Evolutionary conservation across 1,140 invertebrate genomes (phyloP).

Genomic region (Galleria mellonella): DNA sequence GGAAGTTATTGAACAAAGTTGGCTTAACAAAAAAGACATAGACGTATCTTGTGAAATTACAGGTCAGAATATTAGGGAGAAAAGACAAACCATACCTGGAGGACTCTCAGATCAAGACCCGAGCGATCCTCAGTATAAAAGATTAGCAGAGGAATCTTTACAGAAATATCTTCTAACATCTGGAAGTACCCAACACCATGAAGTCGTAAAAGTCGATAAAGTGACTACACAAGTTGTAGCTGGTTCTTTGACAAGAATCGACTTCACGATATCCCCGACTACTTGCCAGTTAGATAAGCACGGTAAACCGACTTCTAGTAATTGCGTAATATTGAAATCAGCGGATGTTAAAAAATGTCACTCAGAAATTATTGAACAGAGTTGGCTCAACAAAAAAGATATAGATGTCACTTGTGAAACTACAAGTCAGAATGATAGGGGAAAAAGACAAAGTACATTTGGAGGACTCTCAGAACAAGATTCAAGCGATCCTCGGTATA

Average conservation of each 20-base stretch:
- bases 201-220: slow-evolving; percentile 23
- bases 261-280: slow-evolving; percentile 9
- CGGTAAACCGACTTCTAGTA: too few species aligned
- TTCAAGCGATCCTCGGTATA: slow-evolving; percentile 17
- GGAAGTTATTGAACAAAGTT: too few species aligned
- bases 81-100: slow-evolving; percentile 6
- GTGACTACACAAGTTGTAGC: slow-evolving; percentile 26
- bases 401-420: neutral
- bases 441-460: neutral
- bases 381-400: neutral
- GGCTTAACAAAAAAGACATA: too few species aligned
- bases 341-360: slow-evolving; percentile 16
- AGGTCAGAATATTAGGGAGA: slow-evolving; percentile 7
- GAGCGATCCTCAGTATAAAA: slow-evolving; percentile 17
- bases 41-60: too few species aligned
- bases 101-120: slow-evolving; percentile 13
- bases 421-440: neutral
- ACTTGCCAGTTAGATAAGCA: too few species aligned
- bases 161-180: slow-evolving; percentile 18
- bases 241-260: slow-evolving; percentile 12
- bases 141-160: slow-evolving; percentile 29
- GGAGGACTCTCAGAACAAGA: slow-evolving; percentile 12
- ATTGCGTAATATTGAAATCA: too few species aligned
- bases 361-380: slow-evolving; percentile 27
- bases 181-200: slow-evolving; percentile 15